phyloP scores from a whole-genome alignment of 2,797 vertebrate species.

The Microctenopoma stevenorrisi region DNA sequence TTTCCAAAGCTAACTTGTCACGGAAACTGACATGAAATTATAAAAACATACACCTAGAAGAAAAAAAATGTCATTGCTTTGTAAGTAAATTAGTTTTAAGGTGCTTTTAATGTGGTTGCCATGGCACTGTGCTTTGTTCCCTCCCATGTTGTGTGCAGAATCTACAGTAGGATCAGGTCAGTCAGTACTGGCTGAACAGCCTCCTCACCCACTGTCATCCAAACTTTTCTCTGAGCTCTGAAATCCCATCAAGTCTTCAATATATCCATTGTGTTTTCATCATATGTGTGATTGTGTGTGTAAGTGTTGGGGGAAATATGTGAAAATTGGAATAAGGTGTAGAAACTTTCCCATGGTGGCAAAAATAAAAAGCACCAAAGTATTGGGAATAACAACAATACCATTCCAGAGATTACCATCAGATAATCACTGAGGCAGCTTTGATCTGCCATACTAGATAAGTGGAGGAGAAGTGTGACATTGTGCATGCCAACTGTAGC shows the following conservation, averaged over 20 bases:
- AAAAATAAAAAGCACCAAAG: too few relatives aligned
- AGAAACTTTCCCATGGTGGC: too few relatives aligned
- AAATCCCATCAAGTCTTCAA: slow-evolving; percentile 64
- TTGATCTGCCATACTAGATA: too few relatives aligned
- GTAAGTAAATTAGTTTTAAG: slow-evolving; percentile 78
- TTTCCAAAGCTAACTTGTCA: slow-evolving; percentile 28
- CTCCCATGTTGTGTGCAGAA: slow-evolving; percentile 58
- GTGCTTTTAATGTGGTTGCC: slow-evolving; percentile 84
- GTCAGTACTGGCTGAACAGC: slow-evolving; percentile 54
- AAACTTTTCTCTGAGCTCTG: slow-evolving; percentile 56
- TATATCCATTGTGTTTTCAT: slow-evolving; percentile 50
- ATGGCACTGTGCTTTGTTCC: slow-evolving; percentile 81
- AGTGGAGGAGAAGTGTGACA: too few relatives aligned
- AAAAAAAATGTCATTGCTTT: slow-evolving; percentile 69
- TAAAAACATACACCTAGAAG: slow-evolving; percentile 56
- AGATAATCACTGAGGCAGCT: too few relatives aligned
- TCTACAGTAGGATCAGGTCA: slow-evolving; percentile 55
- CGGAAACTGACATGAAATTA: slow-evolving; percentile 53
- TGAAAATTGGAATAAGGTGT: too few relatives aligned
- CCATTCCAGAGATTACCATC: too few relatives aligned
- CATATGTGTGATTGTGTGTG: slow-evolving; percentile 16
- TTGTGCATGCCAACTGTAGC: too few relatives aligned
- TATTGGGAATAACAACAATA: too few relatives aligned
- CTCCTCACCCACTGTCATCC: slow-evolving; percentile 53
- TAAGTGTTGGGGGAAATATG: too few relatives aligned